Percentiles rank a stretch among this genome's conserved stretches.
Conservation (phyloP, 1,140 invertebrate genomes). For the Aphaenogaster ashmeadi region DNA sequence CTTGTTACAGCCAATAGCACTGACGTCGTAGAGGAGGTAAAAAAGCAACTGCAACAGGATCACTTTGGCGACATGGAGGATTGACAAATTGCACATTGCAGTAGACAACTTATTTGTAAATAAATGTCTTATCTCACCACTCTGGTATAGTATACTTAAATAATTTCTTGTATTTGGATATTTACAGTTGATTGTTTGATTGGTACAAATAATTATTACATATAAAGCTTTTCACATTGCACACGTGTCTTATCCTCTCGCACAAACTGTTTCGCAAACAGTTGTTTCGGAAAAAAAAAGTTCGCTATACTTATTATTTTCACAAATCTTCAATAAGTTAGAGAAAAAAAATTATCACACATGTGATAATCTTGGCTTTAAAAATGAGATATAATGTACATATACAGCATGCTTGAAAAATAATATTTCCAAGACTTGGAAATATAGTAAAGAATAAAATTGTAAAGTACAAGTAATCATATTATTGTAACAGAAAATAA, state of each 20-base stretch:
- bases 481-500: not conserved
- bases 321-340: constrained; percentile 30
- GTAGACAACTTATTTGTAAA: constrained; percentile 61
- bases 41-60: constrained; percentile 62
- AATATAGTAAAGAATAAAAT: not conserved
- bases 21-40: constrained; percentile 48
- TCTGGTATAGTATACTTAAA: constrained; percentile 10
- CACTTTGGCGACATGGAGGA: constrained; percentile 26
- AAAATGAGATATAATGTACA: constrained; percentile 19
- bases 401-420: constrained; percentile 28
- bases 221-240: constrained; percentile 35
- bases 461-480: not conserved
- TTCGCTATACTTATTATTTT: constrained; percentile 1
- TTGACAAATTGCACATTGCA: constrained; percentile 41
- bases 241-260: not conserved
- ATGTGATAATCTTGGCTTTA: not conserved
- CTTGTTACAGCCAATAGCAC: constrained; percentile 68
- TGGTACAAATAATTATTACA: constrained; percentile 10
- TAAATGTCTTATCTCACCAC: constrained; percentile 52
- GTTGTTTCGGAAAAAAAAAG: not conserved
- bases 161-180: constrained; percentile 43
- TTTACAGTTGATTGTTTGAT: constrained; percentile 64
- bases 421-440: not conserved
- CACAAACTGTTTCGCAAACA: not conserved
- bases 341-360: not conserved